These are phyloP conservation scores for Ascaphus truei DNA, from an alignment of 2,113 vertebrate genomes.

Conservation along the genomic window DNA sequence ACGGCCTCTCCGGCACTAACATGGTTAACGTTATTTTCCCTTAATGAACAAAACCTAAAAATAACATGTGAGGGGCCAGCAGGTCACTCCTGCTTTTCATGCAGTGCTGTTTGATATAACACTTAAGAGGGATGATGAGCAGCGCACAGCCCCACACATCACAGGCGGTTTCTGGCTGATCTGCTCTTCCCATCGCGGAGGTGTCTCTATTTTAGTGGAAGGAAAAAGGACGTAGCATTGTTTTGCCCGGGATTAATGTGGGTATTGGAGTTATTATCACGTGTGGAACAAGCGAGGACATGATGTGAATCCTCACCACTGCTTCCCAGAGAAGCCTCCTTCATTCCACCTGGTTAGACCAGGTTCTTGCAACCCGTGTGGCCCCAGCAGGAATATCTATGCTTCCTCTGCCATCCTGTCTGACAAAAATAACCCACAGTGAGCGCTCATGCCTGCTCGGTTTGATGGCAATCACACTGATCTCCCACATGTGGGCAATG, in stretches of 20 bases:
- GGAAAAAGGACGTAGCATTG: conserved; percentile 20
- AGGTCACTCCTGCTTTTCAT: conserved; percentile 25
- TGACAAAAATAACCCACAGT: conserved; percentile 42
- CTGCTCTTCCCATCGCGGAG: conserved; percentile 1
- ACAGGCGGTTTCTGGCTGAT: conserved; percentile 16
- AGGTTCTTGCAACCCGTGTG: conserved; percentile 54
- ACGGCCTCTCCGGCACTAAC: too few relatives aligned
- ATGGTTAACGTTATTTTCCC: too few relatives aligned
- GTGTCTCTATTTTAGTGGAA: conserved; percentile 2
- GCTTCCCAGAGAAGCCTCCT: conserved; percentile 44
- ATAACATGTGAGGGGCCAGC: conserved; percentile 32
- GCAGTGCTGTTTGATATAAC: conserved; percentile 25
- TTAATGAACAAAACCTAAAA: conserved; percentile 33
- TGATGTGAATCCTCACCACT: conserved; percentile 38
- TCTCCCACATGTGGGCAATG: conserved; percentile 36
- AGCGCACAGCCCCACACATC: conserved; percentile 21
- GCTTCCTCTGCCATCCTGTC: conserved; percentile 47
- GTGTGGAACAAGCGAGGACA: conserved; percentile 34
- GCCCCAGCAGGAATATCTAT: conserved; percentile 47
- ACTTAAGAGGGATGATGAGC: conserved; percentile 21
- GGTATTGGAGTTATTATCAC: conserved; percentile 35
- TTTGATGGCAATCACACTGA: conserved; percentile 48
- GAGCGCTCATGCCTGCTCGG: conserved; percentile 44
- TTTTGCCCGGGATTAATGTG: conserved; percentile 34
- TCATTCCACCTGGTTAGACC: conserved; percentile 49